phyloP scores from a whole-genome alignment of 2,797 vertebrate genomes.

The Oreortyx pictus region DNA sequence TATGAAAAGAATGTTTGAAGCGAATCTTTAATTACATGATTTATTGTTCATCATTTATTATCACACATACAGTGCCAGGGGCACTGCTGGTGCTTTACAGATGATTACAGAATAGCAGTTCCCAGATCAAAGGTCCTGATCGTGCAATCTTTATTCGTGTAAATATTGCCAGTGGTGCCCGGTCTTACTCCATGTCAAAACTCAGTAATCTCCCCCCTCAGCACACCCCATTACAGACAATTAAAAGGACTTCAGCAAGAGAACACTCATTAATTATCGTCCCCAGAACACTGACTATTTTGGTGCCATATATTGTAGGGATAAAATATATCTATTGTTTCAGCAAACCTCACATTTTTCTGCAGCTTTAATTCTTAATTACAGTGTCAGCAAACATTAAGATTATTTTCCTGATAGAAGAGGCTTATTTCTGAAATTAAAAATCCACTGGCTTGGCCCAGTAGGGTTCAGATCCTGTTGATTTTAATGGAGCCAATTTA shows the following conservation, averaged over 20 bases:
- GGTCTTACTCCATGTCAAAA: slow-evolving; percentile 52
- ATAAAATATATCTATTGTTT: slow-evolving; percentile 61
- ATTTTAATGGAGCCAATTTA: slow-evolving; percentile 23
- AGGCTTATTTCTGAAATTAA: slow-evolving; percentile 26
- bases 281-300: slow-evolving; percentile 30
- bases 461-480: neutral
- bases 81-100: slow-evolving; percentile 60
- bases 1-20: slow-evolving; percentile 53
- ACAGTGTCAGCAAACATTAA: slow-evolving; percentile 36
- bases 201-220: slow-evolving; percentile 1
- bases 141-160: slow-evolving; percentile 56
- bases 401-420: slow-evolving; percentile 24
- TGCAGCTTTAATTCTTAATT: slow-evolving; percentile 65
- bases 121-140: slow-evolving; percentile 63
- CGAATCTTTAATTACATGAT: slow-evolving; percentile 66
- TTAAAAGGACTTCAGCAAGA: slow-evolving; percentile 55
- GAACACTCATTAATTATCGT: slow-evolving; percentile 49
- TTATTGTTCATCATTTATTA: slow-evolving; percentile 67
- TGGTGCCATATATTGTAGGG: slow-evolving; percentile 49
- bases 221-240: slow-evolving; percentile 14
- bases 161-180: slow-evolving; percentile 52
- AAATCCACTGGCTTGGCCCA: neutral
- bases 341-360: slow-evolving; percentile 60
- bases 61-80: slow-evolving; percentile 58
- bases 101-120: slow-evolving; percentile 65